Evolutionary conservation across 2,888 invertebrate genomes (phyloP).

Genomic region (Ochropleura leucogaster): DNA sequence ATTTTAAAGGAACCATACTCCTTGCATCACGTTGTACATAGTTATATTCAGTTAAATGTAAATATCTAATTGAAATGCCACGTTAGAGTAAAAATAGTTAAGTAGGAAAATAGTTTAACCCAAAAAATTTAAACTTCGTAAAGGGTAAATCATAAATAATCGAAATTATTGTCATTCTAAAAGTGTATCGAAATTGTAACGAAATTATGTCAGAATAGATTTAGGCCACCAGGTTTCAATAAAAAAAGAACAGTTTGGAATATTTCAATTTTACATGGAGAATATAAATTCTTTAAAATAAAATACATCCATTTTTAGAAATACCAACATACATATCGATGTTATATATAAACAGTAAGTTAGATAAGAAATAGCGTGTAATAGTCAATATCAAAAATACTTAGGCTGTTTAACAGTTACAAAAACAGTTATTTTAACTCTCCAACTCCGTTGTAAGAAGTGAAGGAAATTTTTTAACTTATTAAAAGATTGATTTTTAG

Average conservation of each 20-base stretch:
- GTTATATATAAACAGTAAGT: constrained; percentile 87
- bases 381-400: constrained; percentile 86
- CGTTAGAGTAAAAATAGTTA: constrained; percentile 72
- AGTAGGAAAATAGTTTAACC: constrained; percentile 79
- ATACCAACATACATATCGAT: constrained; percentile 90
- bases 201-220: constrained; percentile 78
- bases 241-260: constrained; percentile 74
- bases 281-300: constrained; percentile 71
- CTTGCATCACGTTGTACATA: constrained; percentile 89
- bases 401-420: constrained; percentile 88
- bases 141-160: constrained; percentile 82
- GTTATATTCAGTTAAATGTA: constrained; percentile 79
- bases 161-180: constrained; percentile 81
- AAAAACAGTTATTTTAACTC: constrained; percentile 70
- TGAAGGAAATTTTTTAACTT: constrained; percentile 62
- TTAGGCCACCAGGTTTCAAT: constrained; percentile 75
- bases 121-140: constrained; percentile 71
- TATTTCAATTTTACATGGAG: constrained; percentile 75
- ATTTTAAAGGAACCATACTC: constrained; percentile 89
- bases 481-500: constrained; percentile 67
- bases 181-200: constrained; percentile 80
- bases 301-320: constrained; percentile 83
- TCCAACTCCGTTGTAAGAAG: constrained; percentile 64
- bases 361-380: constrained; percentile 80
- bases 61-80: constrained; percentile 77